Conservation (phyloP, 92 coral and sea anemone species). For the Heliopora coerulea region DNA sequence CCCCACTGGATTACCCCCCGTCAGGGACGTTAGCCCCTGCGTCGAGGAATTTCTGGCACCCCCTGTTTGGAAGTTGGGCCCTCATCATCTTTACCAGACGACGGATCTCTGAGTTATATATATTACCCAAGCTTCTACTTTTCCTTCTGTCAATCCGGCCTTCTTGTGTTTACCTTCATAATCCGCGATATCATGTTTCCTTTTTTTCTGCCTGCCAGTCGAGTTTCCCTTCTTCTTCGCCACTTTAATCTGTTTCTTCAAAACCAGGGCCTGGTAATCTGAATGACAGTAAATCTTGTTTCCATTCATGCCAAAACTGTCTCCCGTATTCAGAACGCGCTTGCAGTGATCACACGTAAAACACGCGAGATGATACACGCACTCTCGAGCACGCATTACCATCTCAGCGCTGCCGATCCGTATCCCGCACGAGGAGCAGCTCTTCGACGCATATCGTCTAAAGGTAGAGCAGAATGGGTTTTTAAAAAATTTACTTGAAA, state of each 20-base stretch:
- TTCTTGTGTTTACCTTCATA: slow-evolving; percentile 28
- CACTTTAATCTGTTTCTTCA: slow-evolving; percentile 50
- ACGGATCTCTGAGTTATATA: too few species aligned
- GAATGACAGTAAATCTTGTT: slow-evolving; percentile 79
- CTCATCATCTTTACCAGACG: too few species aligned
- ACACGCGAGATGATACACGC: slow-evolving; percentile 92
- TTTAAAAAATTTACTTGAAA: too few species aligned
- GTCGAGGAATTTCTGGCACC: too few species aligned
- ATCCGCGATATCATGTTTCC: slow-evolving; percentile 8
- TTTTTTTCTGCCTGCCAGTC: slow-evolving; percentile 77
- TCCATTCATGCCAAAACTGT: slow-evolving; percentile 94
- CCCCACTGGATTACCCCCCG: too few species aligned
- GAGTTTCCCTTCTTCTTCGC: slow-evolving; percentile 53
- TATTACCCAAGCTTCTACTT: too few species aligned
- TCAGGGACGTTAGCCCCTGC: too few species aligned
- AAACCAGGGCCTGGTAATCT: slow-evolving; percentile 72
- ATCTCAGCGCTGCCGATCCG: slow-evolving; percentile 87
- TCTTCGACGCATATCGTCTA: slow-evolving; percentile 87
- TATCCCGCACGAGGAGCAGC: slow-evolving; percentile 78
- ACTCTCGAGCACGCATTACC: slow-evolving; percentile 99
- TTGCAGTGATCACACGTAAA: slow-evolving; percentile 99
- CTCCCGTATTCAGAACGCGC: slow-evolving; percentile 96
- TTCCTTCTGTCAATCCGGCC: too few species aligned
- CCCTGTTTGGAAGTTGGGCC: too few species aligned
- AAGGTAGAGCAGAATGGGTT: neutral